A percentile compares a stretch with the other conserved stretches of the same genome.
phyloP scores from a whole-genome alignment of 2,888 invertebrate species.

The Chydorus sphaericus region DNA sequence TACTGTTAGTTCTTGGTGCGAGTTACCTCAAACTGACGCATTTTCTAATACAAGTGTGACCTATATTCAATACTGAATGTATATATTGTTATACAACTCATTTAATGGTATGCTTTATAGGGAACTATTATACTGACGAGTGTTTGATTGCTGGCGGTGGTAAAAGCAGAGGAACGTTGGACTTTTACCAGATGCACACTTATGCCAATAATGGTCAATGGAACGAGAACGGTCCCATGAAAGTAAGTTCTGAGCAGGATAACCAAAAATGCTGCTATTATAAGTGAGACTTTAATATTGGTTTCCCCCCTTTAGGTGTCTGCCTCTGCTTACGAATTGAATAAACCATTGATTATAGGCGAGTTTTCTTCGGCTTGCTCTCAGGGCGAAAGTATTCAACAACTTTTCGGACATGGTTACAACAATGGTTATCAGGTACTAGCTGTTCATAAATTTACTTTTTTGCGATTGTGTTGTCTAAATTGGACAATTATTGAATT shows the following conservation, averaged over 20 bases:
- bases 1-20: slow-evolving; percentile 23
- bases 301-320: slow-evolving; percentile 17
- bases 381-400: slow-evolving; percentile 17
- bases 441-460: neutral
- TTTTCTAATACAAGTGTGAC: slow-evolving; percentile 20
- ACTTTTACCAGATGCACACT: slow-evolving; percentile 24
- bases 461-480: too few relatives aligned
- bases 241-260: slow-evolving; percentile 14
- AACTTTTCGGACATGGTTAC: slow-evolving; percentile 20
- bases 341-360: slow-evolving; percentile 24
- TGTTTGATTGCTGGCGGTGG: slow-evolving; percentile 20
- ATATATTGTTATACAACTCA: neutral
- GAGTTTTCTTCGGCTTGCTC: slow-evolving; percentile 22
- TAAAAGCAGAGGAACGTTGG: slow-evolving; percentile 19
- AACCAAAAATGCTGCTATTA: neutral
- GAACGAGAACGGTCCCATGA: slow-evolving; percentile 21
- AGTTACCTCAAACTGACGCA: slow-evolving; percentile 22
- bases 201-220: slow-evolving; percentile 22
- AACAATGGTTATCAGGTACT: slow-evolving; percentile 18
- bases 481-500: neutral
- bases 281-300: too few relatives aligned
- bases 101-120: slow-evolving; percentile 5
- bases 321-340: slow-evolving; percentile 18
- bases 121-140: slow-evolving; percentile 19
- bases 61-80: neutral